Conservation (phyloP, 2,888 invertebrate genomes). For the Gisinianus flammeolus region DNA sequence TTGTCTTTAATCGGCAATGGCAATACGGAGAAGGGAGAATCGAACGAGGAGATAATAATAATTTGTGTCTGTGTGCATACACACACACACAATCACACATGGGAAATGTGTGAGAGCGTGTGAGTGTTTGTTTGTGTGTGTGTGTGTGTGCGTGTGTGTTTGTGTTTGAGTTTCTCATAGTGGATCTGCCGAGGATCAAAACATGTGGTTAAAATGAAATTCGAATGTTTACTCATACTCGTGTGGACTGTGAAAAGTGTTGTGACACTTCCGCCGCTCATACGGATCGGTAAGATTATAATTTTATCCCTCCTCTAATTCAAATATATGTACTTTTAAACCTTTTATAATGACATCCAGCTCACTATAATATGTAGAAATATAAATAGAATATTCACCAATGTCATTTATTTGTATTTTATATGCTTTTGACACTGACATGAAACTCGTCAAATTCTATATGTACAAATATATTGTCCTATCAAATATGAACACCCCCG, state of each 20-base stretch:
- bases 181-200: not conserved
- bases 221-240: constrained; percentile 32
- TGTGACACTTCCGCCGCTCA: constrained; percentile 51
- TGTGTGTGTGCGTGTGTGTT: not conserved
- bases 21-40: too few species aligned
- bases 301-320: not conserved
- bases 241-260: constrained; percentile 50
- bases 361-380: too few species aligned
- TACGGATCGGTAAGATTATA: constrained; percentile 54
- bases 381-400: too few species aligned
- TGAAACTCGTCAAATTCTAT: too few species aligned
- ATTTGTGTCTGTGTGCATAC: not conserved
- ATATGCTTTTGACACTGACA: too few species aligned
- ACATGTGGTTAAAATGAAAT: constrained; percentile 25
- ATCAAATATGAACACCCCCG: too few species aligned
- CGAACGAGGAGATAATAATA: not conserved
- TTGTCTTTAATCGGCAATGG: too few species aligned
- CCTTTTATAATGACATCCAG: too few species aligned
- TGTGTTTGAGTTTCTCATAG: not conserved
- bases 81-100: not conserved
- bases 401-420: too few species aligned
- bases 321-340: not conserved
- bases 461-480: too few species aligned
- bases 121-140: not conserved
- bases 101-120: not conserved